Evolutionary conservation across 2,888 invertebrate species (phyloP).

Genomic region (Philhelius pedissequus): DNA sequence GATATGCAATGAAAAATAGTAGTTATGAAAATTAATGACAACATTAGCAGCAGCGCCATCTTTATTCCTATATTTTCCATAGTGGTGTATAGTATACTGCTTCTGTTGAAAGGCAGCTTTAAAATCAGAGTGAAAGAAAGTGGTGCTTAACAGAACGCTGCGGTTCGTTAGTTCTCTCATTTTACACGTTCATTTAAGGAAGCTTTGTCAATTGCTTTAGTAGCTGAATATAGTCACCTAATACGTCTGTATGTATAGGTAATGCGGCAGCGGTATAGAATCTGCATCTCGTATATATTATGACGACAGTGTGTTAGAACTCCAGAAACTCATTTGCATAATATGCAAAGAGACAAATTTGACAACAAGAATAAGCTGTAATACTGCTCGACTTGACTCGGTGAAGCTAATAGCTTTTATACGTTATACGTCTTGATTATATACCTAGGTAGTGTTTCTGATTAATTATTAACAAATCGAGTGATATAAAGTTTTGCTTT

Average conservation of each 20-base stretch:
- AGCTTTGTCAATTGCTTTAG: background rate
- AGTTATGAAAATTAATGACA: conserved; percentile 69
- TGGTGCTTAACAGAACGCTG: conserved; percentile 45
- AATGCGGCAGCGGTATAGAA: background rate
- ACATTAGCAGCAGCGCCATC: conserved; percentile 53
- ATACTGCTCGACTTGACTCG: background rate
- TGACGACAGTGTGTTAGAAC: background rate
- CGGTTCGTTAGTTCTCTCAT: conserved; percentile 60
- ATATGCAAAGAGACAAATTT: conserved; percentile 39
- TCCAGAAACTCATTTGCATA: conserved; percentile 57
- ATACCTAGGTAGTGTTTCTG: background rate
- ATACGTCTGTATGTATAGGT: background rate
- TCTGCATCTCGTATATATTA: conserved; percentile 24
- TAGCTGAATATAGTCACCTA: background rate
- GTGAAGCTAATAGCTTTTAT: background rate
- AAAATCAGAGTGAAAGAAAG: conserved; percentile 11
- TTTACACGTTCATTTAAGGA: conserved; percentile 52
- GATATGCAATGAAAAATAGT: conserved; percentile 56
- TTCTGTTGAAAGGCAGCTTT: conserved; percentile 35
- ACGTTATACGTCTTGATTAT: background rate
- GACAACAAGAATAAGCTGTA: conserved; percentile 24
- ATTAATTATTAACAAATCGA: conserved; percentile 57
- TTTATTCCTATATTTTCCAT: background rate
- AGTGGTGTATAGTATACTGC: background rate
- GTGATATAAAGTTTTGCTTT: conserved; percentile 30